A percentile compares a stretch with the other conserved stretches of the same genome.
Conservation (phyloP, 2,888 invertebrate genomes). For the Macrosiphum euphorbiae region DNA sequence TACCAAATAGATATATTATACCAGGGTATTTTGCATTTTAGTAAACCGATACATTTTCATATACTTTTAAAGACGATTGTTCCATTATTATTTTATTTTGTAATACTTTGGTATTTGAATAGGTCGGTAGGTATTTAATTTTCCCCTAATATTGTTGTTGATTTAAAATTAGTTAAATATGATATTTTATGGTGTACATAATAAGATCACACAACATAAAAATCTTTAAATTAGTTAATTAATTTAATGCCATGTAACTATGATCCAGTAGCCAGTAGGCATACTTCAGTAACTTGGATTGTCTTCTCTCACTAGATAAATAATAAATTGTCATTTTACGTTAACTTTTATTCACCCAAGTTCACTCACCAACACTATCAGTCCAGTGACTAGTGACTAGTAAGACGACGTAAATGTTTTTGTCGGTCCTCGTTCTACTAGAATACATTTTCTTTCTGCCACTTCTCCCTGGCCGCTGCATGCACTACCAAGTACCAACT, state of each 20-base stretch:
- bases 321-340: neutral
- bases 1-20: neutral
- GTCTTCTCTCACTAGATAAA: neutral
- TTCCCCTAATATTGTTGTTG: neutral
- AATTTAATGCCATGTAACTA: neutral
- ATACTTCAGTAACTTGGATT: neutral
- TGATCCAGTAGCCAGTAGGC: neutral
- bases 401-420: too few relatives aligned
- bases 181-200: neutral
- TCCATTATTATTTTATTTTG: neutral
- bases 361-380: neutral
- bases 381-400: too few relatives aligned
- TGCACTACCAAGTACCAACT: neutral
- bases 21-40: neutral
- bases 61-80: neutral
- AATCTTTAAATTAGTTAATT: neutral
- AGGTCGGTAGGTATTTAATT: neutral
- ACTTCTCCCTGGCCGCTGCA: neutral
- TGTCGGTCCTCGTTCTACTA: too few relatives aligned
- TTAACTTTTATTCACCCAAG: too few relatives aligned
- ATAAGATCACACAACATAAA: neutral
- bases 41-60: neutral
- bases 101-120: neutral
- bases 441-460: too few relatives aligned
- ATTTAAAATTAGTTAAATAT: neutral